Conservation (phyloP, 2,888 invertebrate species). For the Tridacna crocea region DNA sequence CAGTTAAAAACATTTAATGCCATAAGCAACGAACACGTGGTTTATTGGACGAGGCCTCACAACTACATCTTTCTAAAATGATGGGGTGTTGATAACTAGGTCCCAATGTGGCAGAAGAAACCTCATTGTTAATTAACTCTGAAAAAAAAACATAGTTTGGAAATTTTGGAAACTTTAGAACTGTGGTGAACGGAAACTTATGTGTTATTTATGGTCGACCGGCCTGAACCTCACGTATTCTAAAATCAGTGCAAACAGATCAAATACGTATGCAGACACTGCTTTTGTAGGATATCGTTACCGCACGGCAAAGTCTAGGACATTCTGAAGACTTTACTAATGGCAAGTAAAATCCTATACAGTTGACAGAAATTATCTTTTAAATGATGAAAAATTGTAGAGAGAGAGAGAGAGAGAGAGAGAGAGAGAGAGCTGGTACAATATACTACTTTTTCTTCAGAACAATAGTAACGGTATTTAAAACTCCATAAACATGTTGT, state of each 20-base stretch:
- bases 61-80: too few species aligned
- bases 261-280: not conserved
- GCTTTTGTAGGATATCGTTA: not conserved
- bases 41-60: too few species aligned
- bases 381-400: not conserved
- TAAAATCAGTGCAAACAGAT: slow-evolving; percentile 18
- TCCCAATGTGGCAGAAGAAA: too few species aligned
- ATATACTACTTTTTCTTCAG: not conserved
- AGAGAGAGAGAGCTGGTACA: not conserved
- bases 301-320: too few species aligned
- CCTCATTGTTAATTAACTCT: too few species aligned
- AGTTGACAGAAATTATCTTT: not conserved
- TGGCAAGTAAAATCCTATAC: too few species aligned
- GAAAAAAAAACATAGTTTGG: not conserved
- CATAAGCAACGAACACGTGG: too few species aligned
- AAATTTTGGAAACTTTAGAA: not conserved
- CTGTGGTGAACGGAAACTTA: not conserved
- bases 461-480: too few species aligned
- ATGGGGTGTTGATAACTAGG: too few species aligned
- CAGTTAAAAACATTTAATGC: too few species aligned
- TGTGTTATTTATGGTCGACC: slow-evolving; percentile 1
- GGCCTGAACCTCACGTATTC: not conserved
- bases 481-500: too few species aligned
- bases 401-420: not conserved
- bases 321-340: too few species aligned